These are phyloP conservation scores for Xenus cinereus DNA, from an alignment of 2,113 vertebrate species.

Conservation along the genomic window DNA sequence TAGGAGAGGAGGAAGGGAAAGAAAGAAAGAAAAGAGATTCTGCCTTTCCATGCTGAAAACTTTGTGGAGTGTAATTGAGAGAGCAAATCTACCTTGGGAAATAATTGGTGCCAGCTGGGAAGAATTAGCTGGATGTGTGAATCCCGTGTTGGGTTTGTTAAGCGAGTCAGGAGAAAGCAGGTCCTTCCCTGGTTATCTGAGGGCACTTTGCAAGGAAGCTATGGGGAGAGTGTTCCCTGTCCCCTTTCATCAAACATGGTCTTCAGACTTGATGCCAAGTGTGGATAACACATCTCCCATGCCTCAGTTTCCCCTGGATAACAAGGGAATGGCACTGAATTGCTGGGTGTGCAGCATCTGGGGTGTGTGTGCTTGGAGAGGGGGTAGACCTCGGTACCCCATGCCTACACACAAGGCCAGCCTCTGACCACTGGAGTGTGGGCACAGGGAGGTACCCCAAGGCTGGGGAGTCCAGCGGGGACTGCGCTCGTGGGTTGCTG, in stretches of 20 bases:
- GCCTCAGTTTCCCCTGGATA: background rate
- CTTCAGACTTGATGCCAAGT: background rate
- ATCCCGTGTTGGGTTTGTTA: background rate
- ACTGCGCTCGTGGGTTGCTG: background rate
- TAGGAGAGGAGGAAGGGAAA: background rate
- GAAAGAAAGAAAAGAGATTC: background rate
- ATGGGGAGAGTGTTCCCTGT: background rate
- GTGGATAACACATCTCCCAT: background rate
- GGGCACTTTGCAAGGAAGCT: background rate
- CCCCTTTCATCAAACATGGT: background rate
- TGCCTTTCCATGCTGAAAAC: slow-evolving; percentile 4
- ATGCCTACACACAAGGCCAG: background rate
- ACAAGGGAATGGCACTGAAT: background rate
- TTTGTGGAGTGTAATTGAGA: background rate
- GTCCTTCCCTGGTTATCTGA: background rate
- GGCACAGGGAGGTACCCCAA: background rate
- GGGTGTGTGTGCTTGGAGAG: background rate
- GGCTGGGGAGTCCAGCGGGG: background rate
- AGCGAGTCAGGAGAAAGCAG: background rate
- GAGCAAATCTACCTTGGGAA: background rate
- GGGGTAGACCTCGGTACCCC: background rate
- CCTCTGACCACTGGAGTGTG: background rate
- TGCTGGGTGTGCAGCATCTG: background rate
- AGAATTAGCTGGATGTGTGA: background rate
- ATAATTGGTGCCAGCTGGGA: slow-evolving; percentile 5